Evolutionary conservation across 2,888 invertebrate species (phyloP), one percentile per base, ranked within the genome.

Genomic region (Auanema sp.): DNA sequence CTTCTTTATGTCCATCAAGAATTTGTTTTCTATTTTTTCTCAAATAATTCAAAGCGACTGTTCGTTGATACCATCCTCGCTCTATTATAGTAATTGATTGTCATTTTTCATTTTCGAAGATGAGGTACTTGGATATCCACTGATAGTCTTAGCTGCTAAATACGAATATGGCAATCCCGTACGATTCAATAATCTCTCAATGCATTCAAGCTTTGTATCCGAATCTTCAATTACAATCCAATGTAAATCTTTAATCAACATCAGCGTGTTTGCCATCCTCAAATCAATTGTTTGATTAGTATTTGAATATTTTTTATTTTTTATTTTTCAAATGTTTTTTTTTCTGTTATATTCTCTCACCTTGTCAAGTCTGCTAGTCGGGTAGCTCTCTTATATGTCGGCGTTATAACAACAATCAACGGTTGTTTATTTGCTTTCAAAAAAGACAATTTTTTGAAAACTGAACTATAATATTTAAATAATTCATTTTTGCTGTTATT

Each of bases 31-130:
- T 63, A 43, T 77, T 68, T 1, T 66, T 58, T 14, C 77, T 57
- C 16, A 78, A 47, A 43, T 66, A 70, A 41, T 66, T 64, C 25
- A 78, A 47, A 5, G 77, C 78, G 55, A 65, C 60, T 25, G 76
- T 75, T 24, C 78, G 57, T 43, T 78, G 78, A 49, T 69, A 76
- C 78, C 78, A 78, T n/a, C 78, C 78, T 47, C 75, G 60, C 57
- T 57, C 75, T 75, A 44, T 25, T 72, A 50, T 14, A 5, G 21
- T 21, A 10, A 16, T 16, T 21, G 21, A 18, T 47, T 47, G 47
- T 47, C 10, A 10, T 16, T 16, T 21, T 5, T 21, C 4, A 47
- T 3, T 10, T 5, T 10, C 33, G 41, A 1, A 57, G 8, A n/a
- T 18, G 16, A 54, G 59, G 57, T 41, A 67, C 76, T 71, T 42